Percentiles rank a stretch among this genome's conserved stretches.
Conservation (phyloP, 2,888 invertebrate species). For the Chaetoderma sp. region DNA sequence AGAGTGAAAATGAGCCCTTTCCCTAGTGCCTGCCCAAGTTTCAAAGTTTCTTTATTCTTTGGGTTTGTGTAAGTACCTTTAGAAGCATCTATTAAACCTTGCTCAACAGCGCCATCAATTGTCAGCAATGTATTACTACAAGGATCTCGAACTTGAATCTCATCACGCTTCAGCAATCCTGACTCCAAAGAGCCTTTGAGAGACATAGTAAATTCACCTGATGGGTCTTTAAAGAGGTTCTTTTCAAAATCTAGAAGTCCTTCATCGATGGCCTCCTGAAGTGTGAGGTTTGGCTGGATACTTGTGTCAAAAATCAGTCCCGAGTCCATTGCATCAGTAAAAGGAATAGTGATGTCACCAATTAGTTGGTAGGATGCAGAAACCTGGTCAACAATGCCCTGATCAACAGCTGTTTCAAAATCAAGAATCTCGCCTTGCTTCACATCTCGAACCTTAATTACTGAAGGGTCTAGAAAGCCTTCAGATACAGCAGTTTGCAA, state of each 20-base stretch:
- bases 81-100: slow-evolving; percentile 47
- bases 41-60: slow-evolving; percentile 38
- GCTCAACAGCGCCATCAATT: slow-evolving; percentile 53
- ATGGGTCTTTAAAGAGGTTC: slow-evolving; percentile 54
- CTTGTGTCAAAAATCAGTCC: slow-evolving; percentile 57
- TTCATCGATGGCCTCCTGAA: slow-evolving; percentile 77
- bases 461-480: slow-evolving; percentile 45
- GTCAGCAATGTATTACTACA: slow-evolving; percentile 75
- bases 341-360: slow-evolving; percentile 8
- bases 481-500: slow-evolving; percentile 50
- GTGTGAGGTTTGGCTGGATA: slow-evolving; percentile 66
- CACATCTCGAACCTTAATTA: slow-evolving; percentile 41
- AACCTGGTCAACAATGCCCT: slow-evolving; percentile 45
- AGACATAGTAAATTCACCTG: slow-evolving; percentile 38
- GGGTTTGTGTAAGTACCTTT: slow-evolving; percentile 45
- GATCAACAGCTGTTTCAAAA: slow-evolving; percentile 49
- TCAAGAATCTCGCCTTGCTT: slow-evolving; percentile 28
- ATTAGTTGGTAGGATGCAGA: slow-evolving; percentile 29
- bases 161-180: slow-evolving; percentile 86
- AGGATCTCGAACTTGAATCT: slow-evolving; percentile 85
- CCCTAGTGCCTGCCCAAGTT: slow-evolving; percentile 84
- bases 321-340: slow-evolving; percentile 54
- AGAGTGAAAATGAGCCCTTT: slow-evolving; percentile 73
- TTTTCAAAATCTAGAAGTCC: slow-evolving; percentile 75
- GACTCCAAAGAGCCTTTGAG: slow-evolving; percentile 77